phyloP scores from a whole-genome alignment of 2,113 vertebrate species.

The Grus americana region DNA sequence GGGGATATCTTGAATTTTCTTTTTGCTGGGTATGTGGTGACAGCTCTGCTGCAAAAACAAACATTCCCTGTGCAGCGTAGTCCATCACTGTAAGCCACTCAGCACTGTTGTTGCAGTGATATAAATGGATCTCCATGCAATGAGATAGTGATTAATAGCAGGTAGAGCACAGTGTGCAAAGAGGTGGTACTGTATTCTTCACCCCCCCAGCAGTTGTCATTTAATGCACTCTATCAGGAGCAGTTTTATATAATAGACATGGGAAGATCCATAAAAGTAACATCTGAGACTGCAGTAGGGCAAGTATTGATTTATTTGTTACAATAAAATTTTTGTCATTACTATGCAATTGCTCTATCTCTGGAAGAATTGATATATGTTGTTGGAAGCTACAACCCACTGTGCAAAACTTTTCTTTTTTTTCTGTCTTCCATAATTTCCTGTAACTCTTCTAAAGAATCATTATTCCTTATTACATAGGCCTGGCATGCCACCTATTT shows the following conservation, averaged over 20 bases:
- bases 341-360: conserved; percentile 78
- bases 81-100: conserved; percentile 66
- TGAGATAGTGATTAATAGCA: conserved; percentile 71
- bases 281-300: conserved; percentile 75
- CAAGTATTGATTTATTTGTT: conserved; percentile 81
- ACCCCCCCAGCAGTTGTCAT: conserved; percentile 69
- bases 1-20: conserved; percentile 35
- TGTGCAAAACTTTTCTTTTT: conserved; percentile 70
- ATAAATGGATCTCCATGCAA: conserved; percentile 71
- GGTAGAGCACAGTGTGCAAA: conserved; percentile 5
- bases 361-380: conserved; percentile 75
- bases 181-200: conserved; percentile 21
- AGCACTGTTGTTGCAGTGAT: conserved; percentile 59
- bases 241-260: conserved; percentile 75
- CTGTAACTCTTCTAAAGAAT: conserved; percentile 79
- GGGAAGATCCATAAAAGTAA: conserved; percentile 77
- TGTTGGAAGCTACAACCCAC: conserved; percentile 61
- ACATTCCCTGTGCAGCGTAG: conserved; percentile 7
- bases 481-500: conserved; percentile 82
- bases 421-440: conserved; percentile 73
- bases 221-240: conserved; percentile 66
- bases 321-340: conserved; percentile 83
- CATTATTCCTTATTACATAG: conserved; percentile 84
- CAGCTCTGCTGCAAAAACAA: conserved; percentile 71
- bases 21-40: background rate